phyloP scores from a whole-genome alignment of 2,797 vertebrate genomes.

The Alfaro cultratus region DNA sequence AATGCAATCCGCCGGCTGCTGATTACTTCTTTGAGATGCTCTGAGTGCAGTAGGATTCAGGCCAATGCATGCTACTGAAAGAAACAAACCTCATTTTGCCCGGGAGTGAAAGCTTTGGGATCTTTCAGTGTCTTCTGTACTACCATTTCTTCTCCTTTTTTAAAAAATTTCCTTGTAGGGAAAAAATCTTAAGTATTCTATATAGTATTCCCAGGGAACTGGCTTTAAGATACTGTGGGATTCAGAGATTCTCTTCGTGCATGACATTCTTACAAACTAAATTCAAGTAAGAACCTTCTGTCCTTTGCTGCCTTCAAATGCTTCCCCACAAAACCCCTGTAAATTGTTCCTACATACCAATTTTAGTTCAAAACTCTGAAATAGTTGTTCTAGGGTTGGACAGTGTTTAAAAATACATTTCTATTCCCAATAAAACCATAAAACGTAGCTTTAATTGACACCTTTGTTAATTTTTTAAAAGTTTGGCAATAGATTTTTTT shows the following conservation, averaged over 20 bases:
- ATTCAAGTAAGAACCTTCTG: not conserved
- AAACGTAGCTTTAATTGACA: not conserved
- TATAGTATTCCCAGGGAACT: not conserved
- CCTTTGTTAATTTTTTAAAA: not conserved
- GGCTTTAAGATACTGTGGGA: not conserved
- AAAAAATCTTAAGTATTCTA: not conserved
- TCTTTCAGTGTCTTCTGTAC: slow-evolving; percentile 28
- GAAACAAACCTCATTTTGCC: not conserved
- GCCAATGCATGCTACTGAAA: not conserved
- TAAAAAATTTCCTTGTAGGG: not conserved
- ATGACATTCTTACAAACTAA: slow-evolving; percentile 11
- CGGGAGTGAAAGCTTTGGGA: slow-evolving; percentile 8
- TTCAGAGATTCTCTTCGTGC: slow-evolving; percentile 7
- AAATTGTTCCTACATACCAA: not conserved
- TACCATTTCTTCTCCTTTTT: slow-evolving; percentile 18
- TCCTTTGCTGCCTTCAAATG: not conserved
- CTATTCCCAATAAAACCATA: not conserved
- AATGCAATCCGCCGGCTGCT: slow-evolving; percentile 13
- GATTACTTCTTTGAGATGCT: slow-evolving; percentile 8
- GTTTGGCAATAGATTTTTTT: not conserved
- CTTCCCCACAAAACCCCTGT: not conserved
- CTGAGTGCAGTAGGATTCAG: slow-evolving; percentile 8
- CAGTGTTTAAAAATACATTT: not conserved
- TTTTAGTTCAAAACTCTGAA: not conserved
- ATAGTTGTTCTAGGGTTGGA: not conserved